Evolutionary conservation across 2,888 invertebrate species (phyloP), one percentile per base, ranked within the genome.

Genomic region (Sympetrum striolatum): DNA sequence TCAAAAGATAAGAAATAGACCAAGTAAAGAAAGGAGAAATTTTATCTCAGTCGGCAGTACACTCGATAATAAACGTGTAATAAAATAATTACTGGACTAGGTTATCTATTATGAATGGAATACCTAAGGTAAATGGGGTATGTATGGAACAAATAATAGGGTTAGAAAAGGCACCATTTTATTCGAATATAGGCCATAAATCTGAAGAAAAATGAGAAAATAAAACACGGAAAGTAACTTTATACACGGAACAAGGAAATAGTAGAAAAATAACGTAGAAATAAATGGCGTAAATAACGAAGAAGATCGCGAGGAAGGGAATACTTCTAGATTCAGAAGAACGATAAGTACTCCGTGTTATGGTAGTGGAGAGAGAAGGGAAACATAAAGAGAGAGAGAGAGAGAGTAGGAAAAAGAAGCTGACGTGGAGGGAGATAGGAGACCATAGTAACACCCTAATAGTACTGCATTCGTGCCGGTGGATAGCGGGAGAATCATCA

Each of bases 401-500:
- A 39, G 60, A 14, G 37, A 22, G 37, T 58, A 86, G 58, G 35
- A 60, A 37, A 37, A 37, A 37, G 6, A 58, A 37, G 86, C 39
- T 10, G 64, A 2, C 60, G 35, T 10, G 18, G 22, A 22, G 53
- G n/a, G 35, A 64, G 64, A 64, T 31, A 73, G 73, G 86, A n/a
- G 58, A 64, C 39, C 86, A 35, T 82, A 82, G 82, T 35, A 39
- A 86, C 53, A 39, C n/a, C 37, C 25, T 14, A 31, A 31, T 73
- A 73, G 73, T 73, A 73, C 25, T 14, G 15, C 73, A 73, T 73
- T 31, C 60, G 37, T 37, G 64, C 86, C 86, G 60, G 86, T 60
- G 39, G 82, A 53, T 73, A 25, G 58, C 22, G 60, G 86, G 64
- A 64, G 18, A 60, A 86, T 37, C 86, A 86, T 86, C 86, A 86